Percentiles rank a stretch among this genome's conserved stretches.
Evolutionary conservation across 2,113 vertebrate genomes (phyloP).

Genomic region (Apteryx owenii): DNA sequence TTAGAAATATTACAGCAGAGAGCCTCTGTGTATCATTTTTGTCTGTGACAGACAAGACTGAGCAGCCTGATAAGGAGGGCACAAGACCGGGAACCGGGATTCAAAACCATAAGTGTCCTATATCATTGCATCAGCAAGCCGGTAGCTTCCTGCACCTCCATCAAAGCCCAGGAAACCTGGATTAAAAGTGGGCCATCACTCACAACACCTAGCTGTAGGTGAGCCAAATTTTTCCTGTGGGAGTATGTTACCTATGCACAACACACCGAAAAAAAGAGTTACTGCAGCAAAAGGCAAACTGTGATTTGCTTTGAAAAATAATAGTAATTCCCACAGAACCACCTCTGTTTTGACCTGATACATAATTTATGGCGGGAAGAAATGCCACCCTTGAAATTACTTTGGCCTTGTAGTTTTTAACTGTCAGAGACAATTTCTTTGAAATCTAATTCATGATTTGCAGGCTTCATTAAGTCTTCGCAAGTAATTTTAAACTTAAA

Average conservation of each 20-base stretch:
- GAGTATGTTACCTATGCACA: not conserved
- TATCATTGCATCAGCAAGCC: not conserved
- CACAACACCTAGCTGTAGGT: not conserved
- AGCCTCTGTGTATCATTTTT: not conserved
- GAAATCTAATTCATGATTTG: constrained; percentile 60
- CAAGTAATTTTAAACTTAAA: constrained; percentile 71
- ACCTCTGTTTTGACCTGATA: constrained; percentile 5
- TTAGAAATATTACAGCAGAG: not conserved
- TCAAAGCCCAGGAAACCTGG: not conserved
- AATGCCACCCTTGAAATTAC: constrained; percentile 45
- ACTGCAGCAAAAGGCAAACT: not conserved
- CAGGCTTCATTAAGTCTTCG: constrained; percentile 60
- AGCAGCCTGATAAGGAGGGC: not conserved
- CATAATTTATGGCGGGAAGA: not conserved
- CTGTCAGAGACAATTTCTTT: constrained; percentile 56
- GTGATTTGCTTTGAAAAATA: not conserved
- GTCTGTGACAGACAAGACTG: not conserved
- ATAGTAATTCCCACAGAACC: not conserved
- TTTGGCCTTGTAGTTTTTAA: constrained; percentile 45
- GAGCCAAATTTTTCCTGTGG: not conserved
- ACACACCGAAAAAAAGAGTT: not conserved
- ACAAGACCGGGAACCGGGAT: not conserved
- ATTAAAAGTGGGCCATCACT: not conserved
- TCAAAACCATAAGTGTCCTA: not conserved
- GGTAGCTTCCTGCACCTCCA: not conserved